These are phyloP conservation scores for Drosophila anomelani DNA, from an alignment of 2,888 invertebrate species.

Conservation along the genomic window DNA sequence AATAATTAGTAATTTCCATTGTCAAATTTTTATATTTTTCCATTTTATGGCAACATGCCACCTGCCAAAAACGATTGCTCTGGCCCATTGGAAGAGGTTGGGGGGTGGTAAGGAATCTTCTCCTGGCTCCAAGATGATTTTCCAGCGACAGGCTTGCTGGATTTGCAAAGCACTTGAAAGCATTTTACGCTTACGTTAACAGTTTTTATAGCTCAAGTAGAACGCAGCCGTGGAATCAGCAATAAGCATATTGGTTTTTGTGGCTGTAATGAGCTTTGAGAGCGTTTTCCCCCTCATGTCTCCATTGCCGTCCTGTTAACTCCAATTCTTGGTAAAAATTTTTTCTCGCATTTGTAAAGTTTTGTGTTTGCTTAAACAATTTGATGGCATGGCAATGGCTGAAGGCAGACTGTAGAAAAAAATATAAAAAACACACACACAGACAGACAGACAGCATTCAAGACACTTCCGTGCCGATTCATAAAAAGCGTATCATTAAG, in stretches of 20 bases:
- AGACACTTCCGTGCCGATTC: constrained; percentile 70
- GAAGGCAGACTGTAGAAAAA: constrained; percentile 1
- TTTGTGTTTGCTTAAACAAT: constrained; percentile 78
- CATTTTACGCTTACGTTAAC: constrained; percentile 79
- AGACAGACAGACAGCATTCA: constrained; percentile 14
- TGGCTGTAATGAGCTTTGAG: constrained; percentile 71
- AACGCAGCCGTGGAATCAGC: constrained; percentile 45
- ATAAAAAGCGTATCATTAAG: constrained; percentile 78
- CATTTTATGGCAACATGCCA: constrained; percentile 4
- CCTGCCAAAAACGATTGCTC: constrained; percentile 30
- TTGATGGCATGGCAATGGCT: constrained; percentile 63
- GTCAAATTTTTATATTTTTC: background rate
- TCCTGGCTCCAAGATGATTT: constrained; percentile 41
- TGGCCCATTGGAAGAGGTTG: constrained; percentile 55
- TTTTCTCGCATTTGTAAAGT: constrained; percentile 70
- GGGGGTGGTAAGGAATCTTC: constrained; percentile 1
- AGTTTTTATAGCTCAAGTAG: constrained; percentile 70
- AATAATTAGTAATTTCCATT: constrained; percentile 1
- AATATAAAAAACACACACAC: constrained; percentile 1
- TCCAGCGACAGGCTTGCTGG: constrained; percentile 44
- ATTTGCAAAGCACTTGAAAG: constrained; percentile 77
- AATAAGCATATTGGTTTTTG: constrained; percentile 79
- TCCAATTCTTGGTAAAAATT: constrained; percentile 59
- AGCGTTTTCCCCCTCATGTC: constrained; percentile 3
- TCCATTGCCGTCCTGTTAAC: constrained; percentile 22